Percentiles rank a stretch among this genome's conserved stretches.
Conservation (phyloP, 2,797 vertebrate species). For the Gorsachius magnificus region DNA sequence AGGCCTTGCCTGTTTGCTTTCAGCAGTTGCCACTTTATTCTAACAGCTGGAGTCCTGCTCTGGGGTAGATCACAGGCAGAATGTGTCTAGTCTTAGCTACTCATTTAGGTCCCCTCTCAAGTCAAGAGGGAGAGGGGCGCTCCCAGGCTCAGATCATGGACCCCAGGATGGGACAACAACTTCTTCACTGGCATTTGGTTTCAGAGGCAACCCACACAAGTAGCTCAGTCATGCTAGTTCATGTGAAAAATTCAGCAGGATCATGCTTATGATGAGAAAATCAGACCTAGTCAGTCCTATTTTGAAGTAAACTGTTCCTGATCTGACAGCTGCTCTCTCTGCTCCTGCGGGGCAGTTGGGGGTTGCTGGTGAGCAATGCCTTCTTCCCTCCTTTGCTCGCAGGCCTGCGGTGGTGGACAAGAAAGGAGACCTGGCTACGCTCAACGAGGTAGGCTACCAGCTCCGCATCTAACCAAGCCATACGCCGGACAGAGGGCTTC, state of each 20-base stretch:
- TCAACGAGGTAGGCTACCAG: conserved; percentile 93
- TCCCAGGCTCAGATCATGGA: not conserved
- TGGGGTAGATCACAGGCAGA: not conserved
- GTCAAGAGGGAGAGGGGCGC: not conserved
- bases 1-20: not conserved
- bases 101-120: not conserved
- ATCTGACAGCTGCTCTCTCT: not conserved
- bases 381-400: not conserved
- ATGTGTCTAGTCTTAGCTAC: not conserved
- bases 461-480: conserved; percentile 87
- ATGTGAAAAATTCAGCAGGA: not conserved
- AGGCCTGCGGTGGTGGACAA: conserved; percentile 89
- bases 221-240: accelerated
- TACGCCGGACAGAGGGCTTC: conserved; percentile 9
- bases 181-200: not conserved
- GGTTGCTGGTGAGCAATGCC: not conserved
- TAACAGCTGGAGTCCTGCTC: not conserved
- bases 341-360: accelerated
- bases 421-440: conserved; percentile 87
- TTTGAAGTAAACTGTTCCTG: not conserved
- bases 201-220: not conserved
- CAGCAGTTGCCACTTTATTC: not conserved
- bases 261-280: not conserved
- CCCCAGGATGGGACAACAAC: not conserved
- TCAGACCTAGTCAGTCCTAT: accelerated